These are phyloP conservation scores for Steinernema carpocapsae DNA, from an alignment of 2,888 invertebrate species.

Conservation along the genomic window DNA sequence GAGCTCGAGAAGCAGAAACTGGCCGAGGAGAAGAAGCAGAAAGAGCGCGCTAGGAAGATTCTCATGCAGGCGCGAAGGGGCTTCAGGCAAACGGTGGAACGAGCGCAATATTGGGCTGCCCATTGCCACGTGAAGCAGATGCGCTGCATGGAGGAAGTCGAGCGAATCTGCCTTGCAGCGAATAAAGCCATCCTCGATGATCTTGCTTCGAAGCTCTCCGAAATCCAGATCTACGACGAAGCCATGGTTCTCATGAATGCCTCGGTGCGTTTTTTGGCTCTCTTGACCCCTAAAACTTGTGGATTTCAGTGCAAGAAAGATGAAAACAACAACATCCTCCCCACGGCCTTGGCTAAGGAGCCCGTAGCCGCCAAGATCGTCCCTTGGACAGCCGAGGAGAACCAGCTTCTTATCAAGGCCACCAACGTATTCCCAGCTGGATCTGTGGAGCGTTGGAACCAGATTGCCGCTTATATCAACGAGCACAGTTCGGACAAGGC, in stretches of 20 bases:
- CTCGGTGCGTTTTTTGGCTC: slow-evolving; percentile 39
- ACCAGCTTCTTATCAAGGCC: slow-evolving; percentile 89
- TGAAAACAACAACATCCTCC: slow-evolving; percentile 21
- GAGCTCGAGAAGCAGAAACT: slow-evolving; percentile 36
- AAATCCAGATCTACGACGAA: slow-evolving; percentile 47
- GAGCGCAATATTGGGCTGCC: slow-evolving; percentile 58
- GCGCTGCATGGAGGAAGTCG: slow-evolving; percentile 60
- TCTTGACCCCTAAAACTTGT: too few relatives aligned
- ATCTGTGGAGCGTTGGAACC: slow-evolving; percentile 73
- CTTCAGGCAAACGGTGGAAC: slow-evolving; percentile 46
- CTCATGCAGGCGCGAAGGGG: slow-evolving; percentile 43
- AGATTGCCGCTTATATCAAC: slow-evolving; percentile 89
- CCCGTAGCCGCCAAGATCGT: not conserved
- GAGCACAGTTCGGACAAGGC: slow-evolving; percentile 74
- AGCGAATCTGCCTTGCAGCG: slow-evolving; percentile 55
- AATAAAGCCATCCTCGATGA: slow-evolving; percentile 55
- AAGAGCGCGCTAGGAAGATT: slow-evolving; percentile 44
- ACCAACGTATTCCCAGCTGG: slow-evolving; percentile 97
- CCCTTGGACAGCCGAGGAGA: slow-evolving; percentile 83
- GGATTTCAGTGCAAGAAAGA: slow-evolving; percentile 36
- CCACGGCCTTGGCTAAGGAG: not conserved
- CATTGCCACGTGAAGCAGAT: slow-evolving; percentile 51
- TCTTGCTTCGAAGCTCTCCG: slow-evolving; percentile 53
- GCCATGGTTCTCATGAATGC: slow-evolving; percentile 42
- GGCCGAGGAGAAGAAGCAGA: slow-evolving; percentile 42